phyloP scores from a whole-genome alignment of 2,797 vertebrate species.

The Florisuga fusca region DNA sequence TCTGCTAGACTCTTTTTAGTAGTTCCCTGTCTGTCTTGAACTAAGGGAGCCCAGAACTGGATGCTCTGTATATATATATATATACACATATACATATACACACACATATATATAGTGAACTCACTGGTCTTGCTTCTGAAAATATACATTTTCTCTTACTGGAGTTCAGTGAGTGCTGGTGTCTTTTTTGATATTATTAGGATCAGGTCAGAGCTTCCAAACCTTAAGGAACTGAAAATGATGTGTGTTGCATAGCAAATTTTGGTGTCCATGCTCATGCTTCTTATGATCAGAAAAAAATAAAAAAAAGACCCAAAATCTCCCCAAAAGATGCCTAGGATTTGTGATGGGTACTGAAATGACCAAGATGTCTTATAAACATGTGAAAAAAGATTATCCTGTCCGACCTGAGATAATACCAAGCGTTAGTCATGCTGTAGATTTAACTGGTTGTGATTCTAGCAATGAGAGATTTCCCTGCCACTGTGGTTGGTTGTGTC shows the following conservation, averaged over 20 bases:
- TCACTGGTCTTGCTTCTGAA: neutral
- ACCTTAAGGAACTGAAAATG: neutral
- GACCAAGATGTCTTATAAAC: neutral
- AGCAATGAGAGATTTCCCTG: neutral
- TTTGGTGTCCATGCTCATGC: neutral
- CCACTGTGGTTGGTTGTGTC: neutral
- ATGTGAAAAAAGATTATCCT: neutral
- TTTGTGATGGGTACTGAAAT: neutral
- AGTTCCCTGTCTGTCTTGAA: too few species aligned
- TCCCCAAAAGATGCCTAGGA: fast-evolving
- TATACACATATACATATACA: too few species aligned
- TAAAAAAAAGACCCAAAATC: neutral
- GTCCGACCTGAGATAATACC: neutral
- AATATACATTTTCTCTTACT: neutral
- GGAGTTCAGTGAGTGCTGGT: neutral
- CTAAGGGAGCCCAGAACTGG: too few species aligned
- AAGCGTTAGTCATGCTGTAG: neutral
- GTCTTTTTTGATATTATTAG: neutral
- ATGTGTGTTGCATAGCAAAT: neutral
- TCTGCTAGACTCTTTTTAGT: too few species aligned
- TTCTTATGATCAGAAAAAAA: neutral
- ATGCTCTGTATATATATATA: too few species aligned
- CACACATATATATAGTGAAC: neutral
- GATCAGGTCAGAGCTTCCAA: neutral
- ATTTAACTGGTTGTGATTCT: neutral